Evolutionary conservation across 1,140 invertebrate genomes (phyloP).

Genomic region (Trichoplusia ni): DNA sequence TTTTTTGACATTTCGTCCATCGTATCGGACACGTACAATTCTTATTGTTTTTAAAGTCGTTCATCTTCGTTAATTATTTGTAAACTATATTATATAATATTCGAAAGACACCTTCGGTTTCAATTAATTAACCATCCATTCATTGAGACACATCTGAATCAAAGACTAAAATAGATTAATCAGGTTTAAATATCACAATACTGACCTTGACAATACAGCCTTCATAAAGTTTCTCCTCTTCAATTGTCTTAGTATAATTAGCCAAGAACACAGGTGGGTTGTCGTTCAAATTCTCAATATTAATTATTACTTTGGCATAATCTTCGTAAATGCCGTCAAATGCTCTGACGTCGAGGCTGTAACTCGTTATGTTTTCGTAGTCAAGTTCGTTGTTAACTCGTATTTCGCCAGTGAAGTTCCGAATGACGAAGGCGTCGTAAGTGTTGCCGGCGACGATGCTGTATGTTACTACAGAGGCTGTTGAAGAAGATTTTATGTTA

Average conservation of each 20-base stretch:
- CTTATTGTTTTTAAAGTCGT: no score
- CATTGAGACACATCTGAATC: no score
- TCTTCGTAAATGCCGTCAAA: constrained; percentile 90
- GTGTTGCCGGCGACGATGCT: constrained; percentile 90
- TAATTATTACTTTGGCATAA: constrained; percentile 88
- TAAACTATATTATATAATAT: no score
- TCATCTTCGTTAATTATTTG: no score
- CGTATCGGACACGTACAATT: no score
- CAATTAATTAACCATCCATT: no score
- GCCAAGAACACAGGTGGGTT: constrained; percentile 89
- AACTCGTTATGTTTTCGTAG: constrained; percentile 91
- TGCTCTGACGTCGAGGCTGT: constrained; percentile 88
- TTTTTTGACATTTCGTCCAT: no score
- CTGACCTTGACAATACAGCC: constrained; percentile 85
- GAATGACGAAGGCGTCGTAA: constrained; percentile 89
- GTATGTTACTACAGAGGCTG: constrained; percentile 89
- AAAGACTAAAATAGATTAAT: background rate
- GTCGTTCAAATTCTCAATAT: constrained; percentile 92
- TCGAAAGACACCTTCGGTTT: no score
- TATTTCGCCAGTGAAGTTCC: constrained; percentile 90
- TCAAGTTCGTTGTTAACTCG: constrained; percentile 88
- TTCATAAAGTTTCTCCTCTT: constrained; percentile 85
- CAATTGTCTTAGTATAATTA: constrained; percentile 85
- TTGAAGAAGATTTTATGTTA: constrained; percentile 42
- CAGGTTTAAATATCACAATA: background rate